A percentile compares a stretch with the other conserved stretches of the same genome.
Evolutionary conservation across 2,888 invertebrate genomes (phyloP).

Genomic region (Nomada hirtipes): DNA sequence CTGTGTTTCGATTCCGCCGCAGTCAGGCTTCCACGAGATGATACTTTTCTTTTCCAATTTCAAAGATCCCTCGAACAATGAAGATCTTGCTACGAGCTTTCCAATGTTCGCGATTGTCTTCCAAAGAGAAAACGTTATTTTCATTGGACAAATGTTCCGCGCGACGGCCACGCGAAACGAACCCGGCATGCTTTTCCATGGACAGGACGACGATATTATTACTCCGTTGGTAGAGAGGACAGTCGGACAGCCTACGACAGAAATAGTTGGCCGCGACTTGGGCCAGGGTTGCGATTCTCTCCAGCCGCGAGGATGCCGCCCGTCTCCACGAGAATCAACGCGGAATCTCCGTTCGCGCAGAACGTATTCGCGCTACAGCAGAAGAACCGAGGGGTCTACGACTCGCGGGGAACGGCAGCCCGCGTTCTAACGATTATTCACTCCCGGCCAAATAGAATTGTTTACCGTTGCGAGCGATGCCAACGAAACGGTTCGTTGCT

Average conservation of each 20-base stretch:
- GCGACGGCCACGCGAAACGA: not conserved
- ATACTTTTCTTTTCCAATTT: no score
- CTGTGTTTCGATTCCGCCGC: not conserved
- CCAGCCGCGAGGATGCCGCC: constrained; percentile 17
- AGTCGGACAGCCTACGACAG: constrained; percentile 40
- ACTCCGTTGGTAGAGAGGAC: constrained; percentile 31
- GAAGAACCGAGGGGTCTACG: not conserved
- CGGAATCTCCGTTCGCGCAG: not conserved
- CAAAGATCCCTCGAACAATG: no score
- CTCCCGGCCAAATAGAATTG: constrained; percentile 31
- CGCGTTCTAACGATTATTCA: constrained; percentile 24
- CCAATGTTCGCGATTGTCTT: no score
- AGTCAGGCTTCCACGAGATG: no score
- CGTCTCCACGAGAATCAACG: not conserved
- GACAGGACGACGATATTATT: constrained; percentile 48
- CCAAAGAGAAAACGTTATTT: no score
- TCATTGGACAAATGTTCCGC: no score
- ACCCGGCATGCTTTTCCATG: constrained; percentile 17
- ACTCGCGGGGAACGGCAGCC: not conserved
- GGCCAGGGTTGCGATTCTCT: constrained; percentile 33
- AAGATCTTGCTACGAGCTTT: no score
- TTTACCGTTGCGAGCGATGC: constrained; percentile 29
- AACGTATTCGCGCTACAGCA: not conserved
- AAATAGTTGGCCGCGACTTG: constrained; percentile 30
- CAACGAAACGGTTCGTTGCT: constrained; percentile 39